Evolutionary conservation across 2,113 vertebrate species (phyloP).

Genomic region (Marmota flaviventris): DNA sequence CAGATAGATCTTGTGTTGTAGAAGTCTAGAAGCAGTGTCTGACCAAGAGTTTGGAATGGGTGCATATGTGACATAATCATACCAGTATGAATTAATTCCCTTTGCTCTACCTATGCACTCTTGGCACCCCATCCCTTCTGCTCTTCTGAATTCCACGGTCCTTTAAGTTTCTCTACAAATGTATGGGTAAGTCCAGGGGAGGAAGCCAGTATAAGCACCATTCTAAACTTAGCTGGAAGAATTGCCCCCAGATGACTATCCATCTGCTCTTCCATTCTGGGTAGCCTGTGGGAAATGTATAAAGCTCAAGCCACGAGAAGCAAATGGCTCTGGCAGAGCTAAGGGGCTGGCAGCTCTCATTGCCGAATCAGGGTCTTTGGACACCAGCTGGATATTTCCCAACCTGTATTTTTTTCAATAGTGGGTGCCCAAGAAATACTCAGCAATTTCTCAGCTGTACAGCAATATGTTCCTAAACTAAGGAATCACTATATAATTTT

Average conservation of each 20-base stretch:
- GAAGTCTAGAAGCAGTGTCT: not conserved
- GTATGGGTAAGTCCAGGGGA: not conserved
- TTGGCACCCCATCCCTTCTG: not conserved
- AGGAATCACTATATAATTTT: slow-evolving; percentile 60
- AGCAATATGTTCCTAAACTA: not conserved
- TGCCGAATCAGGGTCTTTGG: not conserved
- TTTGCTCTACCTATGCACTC: not conserved
- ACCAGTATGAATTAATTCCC: not conserved
- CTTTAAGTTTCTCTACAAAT: not conserved
- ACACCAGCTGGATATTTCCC: slow-evolving; percentile 27
- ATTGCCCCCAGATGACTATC: not conserved
- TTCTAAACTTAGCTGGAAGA: not conserved
- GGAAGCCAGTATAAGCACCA: not conserved
- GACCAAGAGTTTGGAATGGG: not conserved
- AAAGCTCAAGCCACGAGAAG: not conserved
- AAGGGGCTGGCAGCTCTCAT: not conserved
- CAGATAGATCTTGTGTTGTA: not conserved
- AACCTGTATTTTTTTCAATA: slow-evolving; percentile 31
- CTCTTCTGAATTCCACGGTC: not conserved
- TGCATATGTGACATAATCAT: not conserved
- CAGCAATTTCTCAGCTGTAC: slow-evolving; percentile 26
- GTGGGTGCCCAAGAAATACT: not conserved
- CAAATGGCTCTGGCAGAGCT: not conserved
- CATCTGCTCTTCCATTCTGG: not conserved
- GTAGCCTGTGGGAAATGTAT: not conserved